Base-by-base conservation (phyloP, 2,888 invertebrate species). In the Pachydiplax longipennis region DNA sequence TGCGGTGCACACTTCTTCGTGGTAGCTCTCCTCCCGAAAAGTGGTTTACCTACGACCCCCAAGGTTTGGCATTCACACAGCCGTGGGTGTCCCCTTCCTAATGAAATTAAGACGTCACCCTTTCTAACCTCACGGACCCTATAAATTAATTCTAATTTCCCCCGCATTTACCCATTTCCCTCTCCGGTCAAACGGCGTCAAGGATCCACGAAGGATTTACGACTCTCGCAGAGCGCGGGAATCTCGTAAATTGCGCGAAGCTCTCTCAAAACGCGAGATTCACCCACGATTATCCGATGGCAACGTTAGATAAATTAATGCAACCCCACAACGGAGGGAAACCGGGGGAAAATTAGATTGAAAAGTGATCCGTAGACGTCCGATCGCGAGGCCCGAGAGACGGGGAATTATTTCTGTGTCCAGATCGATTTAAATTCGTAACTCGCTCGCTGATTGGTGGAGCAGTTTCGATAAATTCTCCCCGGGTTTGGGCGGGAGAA, bases 91-190 rank as follows among this genome's bases (percentile, higher is more conserved):
- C 4, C 83, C 18, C 12, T 48, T 18, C 48, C 83, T 83, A 83
- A 83, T 83, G 48, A 83, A 83, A 83, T 83, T 58, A 53, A 83
- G 83, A 83, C 73, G 31, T 53, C 83, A 31, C 48, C 83, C 83
- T 58, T n/a, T 53, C 53, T 83, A 83, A 58, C 83, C 25, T 31
- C 53, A 53, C 58, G 53, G 48, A 53, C 83, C 53, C 53, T 31
- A 83, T 83, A 83, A 48, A 48, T 83, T 53, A 58, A 83, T 83
- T 83, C 81, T 81, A 35, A 35, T 35, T 35, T 37, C 81, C 44
- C 35, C 22, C 4, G 3, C 31, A 58, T 35, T 22, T 40, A 58
- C 12, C 35, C 37, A 18, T 15, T 73, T 61, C 22, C 61, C 61
- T 18, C 31, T 37, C 12, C 22, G 73, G 73, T 73, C 73, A 73